Percentiles rank a stretch among this genome's conserved stretches.
Conservation (phyloP, 2,888 invertebrate genomes). For the Podabrus alpinus region DNA sequence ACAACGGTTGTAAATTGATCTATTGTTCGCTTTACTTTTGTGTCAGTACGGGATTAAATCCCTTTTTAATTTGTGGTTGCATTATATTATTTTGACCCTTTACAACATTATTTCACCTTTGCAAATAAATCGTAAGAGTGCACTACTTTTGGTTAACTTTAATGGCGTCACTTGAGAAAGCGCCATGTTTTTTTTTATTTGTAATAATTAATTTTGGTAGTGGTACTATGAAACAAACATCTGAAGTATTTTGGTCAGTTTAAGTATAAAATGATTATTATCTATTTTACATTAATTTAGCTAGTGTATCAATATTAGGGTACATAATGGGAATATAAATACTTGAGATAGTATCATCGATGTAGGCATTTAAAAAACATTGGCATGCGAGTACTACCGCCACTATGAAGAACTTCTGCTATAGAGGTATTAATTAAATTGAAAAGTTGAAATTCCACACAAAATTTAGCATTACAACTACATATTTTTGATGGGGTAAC, state of each 20-base stretch:
- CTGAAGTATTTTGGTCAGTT: not conserved
- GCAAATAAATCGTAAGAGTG: not conserved
- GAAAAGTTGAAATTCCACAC: slow-evolving; percentile 17
- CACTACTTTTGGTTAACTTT: not conserved
- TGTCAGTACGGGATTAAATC: slow-evolving; percentile 19
- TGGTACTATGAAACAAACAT: not conserved
- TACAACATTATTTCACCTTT: not conserved
- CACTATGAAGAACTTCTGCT: slow-evolving; percentile 12
- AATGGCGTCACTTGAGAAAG: not conserved
- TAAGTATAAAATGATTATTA: slow-evolving; percentile 1
- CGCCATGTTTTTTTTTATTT: not conserved
- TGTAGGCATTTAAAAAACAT: slow-evolving; percentile 11
- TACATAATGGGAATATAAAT: slow-evolving; percentile 15
- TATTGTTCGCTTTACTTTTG: slow-evolving; percentile 19
- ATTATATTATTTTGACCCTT: not conserved
- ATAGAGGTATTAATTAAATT: slow-evolving; percentile 19
- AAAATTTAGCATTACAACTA: slow-evolving; percentile 11
- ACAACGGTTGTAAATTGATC: slow-evolving; percentile 24
- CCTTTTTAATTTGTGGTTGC: not conserved
- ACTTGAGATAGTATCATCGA: slow-evolving; percentile 17
- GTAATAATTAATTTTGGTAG: not conserved
- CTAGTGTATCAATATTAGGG: not conserved
- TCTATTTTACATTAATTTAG: not conserved
- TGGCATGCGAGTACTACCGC: slow-evolving; percentile 13
- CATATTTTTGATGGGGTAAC: slow-evolving; percentile 7